Evolutionary conservation across 1,140 invertebrate genomes (phyloP).

Genomic region (Pseudachorutes palmiensis): DNA sequence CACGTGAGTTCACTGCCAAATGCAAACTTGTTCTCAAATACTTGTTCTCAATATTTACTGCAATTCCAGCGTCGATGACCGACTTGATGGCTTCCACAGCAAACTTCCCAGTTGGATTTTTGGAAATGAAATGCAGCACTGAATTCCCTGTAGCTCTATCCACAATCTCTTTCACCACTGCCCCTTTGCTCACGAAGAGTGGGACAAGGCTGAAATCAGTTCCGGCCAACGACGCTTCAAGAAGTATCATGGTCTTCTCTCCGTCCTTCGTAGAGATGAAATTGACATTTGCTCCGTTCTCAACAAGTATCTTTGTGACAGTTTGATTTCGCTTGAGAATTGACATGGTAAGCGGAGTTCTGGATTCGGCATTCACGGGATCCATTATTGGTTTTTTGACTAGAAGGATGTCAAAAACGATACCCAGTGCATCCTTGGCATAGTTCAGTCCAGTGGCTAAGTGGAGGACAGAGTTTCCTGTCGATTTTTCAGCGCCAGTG

Average conservation of each 20-base stretch:
- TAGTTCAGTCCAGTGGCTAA: constrained; percentile 4
- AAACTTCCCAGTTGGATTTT: constrained; percentile 13
- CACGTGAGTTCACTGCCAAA: constrained; percentile 42
- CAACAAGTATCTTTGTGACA: constrained; percentile 34
- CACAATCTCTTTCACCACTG: constrained; percentile 30
- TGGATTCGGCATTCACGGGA: not conserved
- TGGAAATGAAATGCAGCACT: constrained; percentile 39
- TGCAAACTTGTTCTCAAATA: constrained; percentile 43
- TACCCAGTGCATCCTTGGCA: not conserved
- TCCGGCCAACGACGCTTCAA: not conserved
- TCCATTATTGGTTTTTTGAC: constrained; percentile 23
- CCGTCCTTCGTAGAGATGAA: constrained; percentile 36
- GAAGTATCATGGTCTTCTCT: constrained; percentile 24
- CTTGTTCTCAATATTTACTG: constrained; percentile 41
- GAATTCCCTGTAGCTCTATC: constrained; percentile 38
- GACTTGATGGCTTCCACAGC: constrained; percentile 34
- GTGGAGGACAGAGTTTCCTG: constrained; percentile 15
- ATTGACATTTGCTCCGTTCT: constrained; percentile 43
- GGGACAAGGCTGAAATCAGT: constrained; percentile 20
- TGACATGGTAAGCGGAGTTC: constrained; percentile 24
- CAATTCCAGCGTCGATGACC: constrained; percentile 39
- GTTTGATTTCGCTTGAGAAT: constrained; percentile 3
- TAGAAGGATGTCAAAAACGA: constrained; percentile 13
- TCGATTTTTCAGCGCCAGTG: constrained; percentile 6
- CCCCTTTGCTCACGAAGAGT: constrained; percentile 33